A percentile compares a stretch with the other conserved stretches of the same genome.
Conservation (phyloP, 2,888 invertebrate genomes). For the Conistra vaccinii region DNA sequence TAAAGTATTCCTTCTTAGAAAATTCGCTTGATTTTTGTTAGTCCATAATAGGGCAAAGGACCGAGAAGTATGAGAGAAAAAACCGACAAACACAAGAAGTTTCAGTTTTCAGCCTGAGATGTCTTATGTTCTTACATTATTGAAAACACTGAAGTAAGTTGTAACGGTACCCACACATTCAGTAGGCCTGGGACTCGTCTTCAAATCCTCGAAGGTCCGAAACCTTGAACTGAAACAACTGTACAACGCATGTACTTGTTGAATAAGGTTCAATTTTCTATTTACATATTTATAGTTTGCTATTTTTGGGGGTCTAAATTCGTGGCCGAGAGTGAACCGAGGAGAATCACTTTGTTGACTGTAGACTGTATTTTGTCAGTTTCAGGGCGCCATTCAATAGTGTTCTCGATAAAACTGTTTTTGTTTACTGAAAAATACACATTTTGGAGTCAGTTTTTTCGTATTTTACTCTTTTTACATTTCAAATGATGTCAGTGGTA, state of each 20-base stretch:
- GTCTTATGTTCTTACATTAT: constrained; percentile 8
- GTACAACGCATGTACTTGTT: constrained; percentile 19
- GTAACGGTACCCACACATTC: constrained; percentile 9
- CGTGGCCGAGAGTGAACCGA: constrained; percentile 12
- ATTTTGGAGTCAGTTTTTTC: background rate
- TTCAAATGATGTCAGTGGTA: background rate
- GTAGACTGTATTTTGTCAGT: constrained; percentile 30
- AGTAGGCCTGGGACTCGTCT: background rate
- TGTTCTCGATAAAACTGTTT: constrained; percentile 7
- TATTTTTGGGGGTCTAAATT: constrained; percentile 34
- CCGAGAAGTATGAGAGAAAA: background rate
- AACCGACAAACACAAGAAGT: background rate
- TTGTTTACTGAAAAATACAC: constrained; percentile 21
- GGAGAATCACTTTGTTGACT: constrained; percentile 20
- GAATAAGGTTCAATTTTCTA: constrained; percentile 18
- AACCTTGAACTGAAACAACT: background rate
- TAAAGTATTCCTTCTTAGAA: background rate
- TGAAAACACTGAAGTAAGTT: constrained; percentile 19
- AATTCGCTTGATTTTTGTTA: background rate
- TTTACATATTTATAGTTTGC: constrained; percentile 46
- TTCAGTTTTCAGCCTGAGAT: background rate
- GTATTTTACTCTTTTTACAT: constrained; percentile 1
- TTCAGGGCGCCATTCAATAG: constrained; percentile 9
- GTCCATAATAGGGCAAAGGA: background rate
- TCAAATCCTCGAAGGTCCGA: background rate